Base-by-base conservation (phyloP, 2,113 vertebrate species). In the Myrmecophaga tridactyla region DNA sequence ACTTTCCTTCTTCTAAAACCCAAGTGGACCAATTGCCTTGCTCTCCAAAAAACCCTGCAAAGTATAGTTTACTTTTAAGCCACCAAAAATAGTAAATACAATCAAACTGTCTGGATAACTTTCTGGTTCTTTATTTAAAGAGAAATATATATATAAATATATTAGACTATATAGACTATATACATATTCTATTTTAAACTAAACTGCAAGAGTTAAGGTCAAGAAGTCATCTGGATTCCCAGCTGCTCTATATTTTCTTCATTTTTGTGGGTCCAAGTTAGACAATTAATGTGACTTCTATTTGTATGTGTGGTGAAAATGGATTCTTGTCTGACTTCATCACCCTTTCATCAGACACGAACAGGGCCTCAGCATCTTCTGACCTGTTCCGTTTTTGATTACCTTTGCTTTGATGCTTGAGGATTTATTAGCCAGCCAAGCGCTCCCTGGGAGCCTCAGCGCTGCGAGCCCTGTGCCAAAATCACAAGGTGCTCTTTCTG, bases 281-380 rank as follows among this genome's bases (percentile, higher is more conserved):
- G 94, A 97, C 90, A 97, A 75, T 95, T 76, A 94, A 86, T 58
- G 75, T 70, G 95, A 92, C 78, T 96, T 95, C 95, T 97, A 70
- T 56, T 36, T 96, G 53, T 23, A 9, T 95, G 94, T 95, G 94
- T 60, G 85, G 95, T 96, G 86, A 86, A 94, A 29, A 34, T 36
- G 77, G 87, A 97, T 98, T 98, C 96, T 94, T 95, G 94, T 94
- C 96, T 96, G 94, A 89, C 90, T 97, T 94, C 97, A 80, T 97
- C 97, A 97, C 70, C 69, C 96, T 93, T 88, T 96, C 96, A 92
- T 29, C 8, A 17, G 96, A 86, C 51, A 11, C 3, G 83, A 97
- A 67, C 70, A 29, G 20, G 73, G 92, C 46, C 70, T 89, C 77
- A 3, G 41, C 69, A 88, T 96, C 96, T 97, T 94, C 95, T 93